These are phyloP conservation scores for Malurus leucopterus DNA, from an alignment of 2,797 vertebrate genomes.

Conservation along the genomic window DNA sequence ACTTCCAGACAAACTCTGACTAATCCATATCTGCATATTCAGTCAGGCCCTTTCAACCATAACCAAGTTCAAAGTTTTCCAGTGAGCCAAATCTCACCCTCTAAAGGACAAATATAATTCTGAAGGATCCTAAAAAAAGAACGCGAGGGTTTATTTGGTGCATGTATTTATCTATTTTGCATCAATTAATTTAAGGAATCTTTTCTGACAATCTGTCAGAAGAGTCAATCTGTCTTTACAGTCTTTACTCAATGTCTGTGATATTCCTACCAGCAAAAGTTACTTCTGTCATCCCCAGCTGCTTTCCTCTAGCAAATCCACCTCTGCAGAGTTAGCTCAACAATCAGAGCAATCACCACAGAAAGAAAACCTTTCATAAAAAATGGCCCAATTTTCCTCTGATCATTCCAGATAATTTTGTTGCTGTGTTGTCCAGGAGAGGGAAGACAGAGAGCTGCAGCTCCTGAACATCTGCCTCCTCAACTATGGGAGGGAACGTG, in stretches of 20 bases:
- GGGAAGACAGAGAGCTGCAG: background rate
- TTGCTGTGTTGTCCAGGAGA: background rate
- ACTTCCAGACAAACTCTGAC: background rate
- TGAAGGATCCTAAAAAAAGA: slow-evolving; percentile 8
- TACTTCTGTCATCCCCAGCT: slow-evolving; percentile 11
- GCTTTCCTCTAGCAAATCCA: background rate
- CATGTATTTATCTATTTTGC: slow-evolving; percentile 5
- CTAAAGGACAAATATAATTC: slow-evolving; percentile 1
- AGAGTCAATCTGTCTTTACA: slow-evolving; percentile 17
- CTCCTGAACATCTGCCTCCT: background rate
- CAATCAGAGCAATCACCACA: background rate
- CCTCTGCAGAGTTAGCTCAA: slow-evolving; percentile 3
- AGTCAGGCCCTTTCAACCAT: background rate
- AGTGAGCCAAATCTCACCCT: background rate
- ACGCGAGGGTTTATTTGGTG: background rate
- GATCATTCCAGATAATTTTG: background rate
- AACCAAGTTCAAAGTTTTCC: background rate
- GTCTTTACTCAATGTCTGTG: background rate
- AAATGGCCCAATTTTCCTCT: background rate
- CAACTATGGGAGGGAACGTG: background rate
- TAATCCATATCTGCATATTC: background rate
- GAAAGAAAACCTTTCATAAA: background rate
- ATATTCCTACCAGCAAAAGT: slow-evolving; percentile 36
- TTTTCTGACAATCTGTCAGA: slow-evolving; percentile 38
- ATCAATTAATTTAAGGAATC: slow-evolving; percentile 40